Evolutionary conservation across 2,797 vertebrate species (phyloP).

Genomic region (Enteromius viviparus): DNA sequence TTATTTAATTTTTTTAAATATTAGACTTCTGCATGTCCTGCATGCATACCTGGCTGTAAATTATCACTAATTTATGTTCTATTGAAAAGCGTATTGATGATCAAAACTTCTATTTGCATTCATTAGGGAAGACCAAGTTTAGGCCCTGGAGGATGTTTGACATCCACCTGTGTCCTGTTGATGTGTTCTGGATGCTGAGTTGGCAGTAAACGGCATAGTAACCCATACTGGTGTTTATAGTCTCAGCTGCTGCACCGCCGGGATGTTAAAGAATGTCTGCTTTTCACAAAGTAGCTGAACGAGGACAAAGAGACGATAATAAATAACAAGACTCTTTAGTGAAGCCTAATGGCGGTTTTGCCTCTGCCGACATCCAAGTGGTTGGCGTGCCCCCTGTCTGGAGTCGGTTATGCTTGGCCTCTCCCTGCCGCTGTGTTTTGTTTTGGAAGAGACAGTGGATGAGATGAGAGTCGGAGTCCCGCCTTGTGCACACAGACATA

Average conservation of each 20-base stretch:
- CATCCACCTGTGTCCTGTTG: constrained; percentile 50
- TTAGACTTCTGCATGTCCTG: neutral
- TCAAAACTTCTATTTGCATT: neutral
- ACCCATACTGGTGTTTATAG: constrained; percentile 58
- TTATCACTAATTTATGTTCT: too few relatives aligned
- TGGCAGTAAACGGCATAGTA: constrained; percentile 72
- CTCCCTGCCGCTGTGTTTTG: constrained; percentile 56
- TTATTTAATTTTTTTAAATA: neutral
- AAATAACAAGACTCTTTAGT: constrained; percentile 38
- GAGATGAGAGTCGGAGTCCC: constrained; percentile 60
- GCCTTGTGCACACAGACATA: constrained; percentile 27
- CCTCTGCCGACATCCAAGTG: constrained; percentile 18
- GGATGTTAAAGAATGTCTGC: constrained; percentile 76
- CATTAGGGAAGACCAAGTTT: neutral
- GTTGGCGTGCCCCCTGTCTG: constrained; percentile 41
- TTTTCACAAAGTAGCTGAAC: constrained; percentile 66
- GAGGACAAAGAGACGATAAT: constrained; percentile 55
- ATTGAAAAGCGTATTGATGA: neutral
- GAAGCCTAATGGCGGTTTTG: constrained; percentile 27
- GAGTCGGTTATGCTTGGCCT: constrained; percentile 52
- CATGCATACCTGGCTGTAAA: too few relatives aligned
- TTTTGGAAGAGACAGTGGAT: constrained; percentile 57
- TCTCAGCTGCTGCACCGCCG: constrained; percentile 64
- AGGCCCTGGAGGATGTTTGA: neutral
- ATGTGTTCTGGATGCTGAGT: constrained; percentile 60